phyloP scores from a whole-genome alignment of 2,113 vertebrate species.

The Pterocles orientalis region DNA sequence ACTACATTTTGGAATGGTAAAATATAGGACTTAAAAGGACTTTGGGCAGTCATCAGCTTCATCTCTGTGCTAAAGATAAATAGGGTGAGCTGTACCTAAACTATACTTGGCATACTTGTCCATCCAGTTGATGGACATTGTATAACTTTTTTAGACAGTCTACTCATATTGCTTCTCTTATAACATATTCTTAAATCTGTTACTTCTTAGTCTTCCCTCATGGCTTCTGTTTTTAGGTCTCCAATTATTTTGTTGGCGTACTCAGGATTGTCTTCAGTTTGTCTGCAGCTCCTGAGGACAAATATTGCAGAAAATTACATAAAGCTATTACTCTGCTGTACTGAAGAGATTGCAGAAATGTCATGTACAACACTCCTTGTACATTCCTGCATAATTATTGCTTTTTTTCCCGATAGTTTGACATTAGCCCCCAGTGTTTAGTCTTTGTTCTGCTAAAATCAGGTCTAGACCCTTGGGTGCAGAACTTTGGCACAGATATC shows the following conservation, averaged over 20 bases:
- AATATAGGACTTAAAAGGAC: neutral
- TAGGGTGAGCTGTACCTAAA: neutral
- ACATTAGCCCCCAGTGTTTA: neutral
- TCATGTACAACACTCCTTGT: neutral
- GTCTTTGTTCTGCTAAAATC: neutral
- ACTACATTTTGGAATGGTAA: neutral
- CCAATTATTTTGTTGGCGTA: neutral
- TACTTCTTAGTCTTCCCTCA: neutral
- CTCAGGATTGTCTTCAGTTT: neutral
- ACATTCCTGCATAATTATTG: neutral
- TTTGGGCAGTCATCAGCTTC: neutral
- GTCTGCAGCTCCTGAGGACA: neutral
- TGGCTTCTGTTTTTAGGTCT: neutral
- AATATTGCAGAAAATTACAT: neutral
- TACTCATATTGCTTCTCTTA: neutral
- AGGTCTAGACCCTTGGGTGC: neutral
- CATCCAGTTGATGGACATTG: neutral
- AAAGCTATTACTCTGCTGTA: neutral
- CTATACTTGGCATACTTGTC: neutral
- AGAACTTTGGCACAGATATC: neutral
- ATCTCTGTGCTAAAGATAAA: neutral
- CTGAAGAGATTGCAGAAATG: neutral
- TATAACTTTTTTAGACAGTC: neutral
- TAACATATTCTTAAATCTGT: neutral
- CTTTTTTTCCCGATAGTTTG: neutral